A percentile compares a stretch with the other conserved stretches of the same genome.
Conservation (phyloP, 2,888 invertebrate genomes). For the Elmis aenea region DNA sequence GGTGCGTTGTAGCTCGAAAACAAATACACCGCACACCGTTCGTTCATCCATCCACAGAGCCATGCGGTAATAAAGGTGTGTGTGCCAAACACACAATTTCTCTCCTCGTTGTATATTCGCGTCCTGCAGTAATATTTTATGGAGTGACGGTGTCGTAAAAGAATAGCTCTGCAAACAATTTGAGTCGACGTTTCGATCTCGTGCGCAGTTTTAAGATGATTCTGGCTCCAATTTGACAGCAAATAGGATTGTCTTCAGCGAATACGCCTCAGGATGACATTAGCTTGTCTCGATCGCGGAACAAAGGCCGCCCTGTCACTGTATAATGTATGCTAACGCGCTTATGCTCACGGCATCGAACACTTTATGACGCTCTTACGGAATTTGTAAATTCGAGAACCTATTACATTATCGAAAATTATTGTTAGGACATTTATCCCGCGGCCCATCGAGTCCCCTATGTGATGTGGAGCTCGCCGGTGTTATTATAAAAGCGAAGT, state of each 20-base stretch:
- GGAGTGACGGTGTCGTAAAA: too few species aligned
- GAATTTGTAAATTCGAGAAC: conserved; percentile 28
- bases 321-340: conserved; percentile 48
- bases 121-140: too few species aligned
- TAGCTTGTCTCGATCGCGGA: conserved; percentile 44
- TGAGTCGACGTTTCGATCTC: background rate
- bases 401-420: conserved; percentile 17
- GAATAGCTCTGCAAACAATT: too few species aligned
- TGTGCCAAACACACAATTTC: too few species aligned
- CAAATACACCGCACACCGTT: too few species aligned
- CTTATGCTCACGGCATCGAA: conserved; percentile 42
- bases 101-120: too few species aligned
- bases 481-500: too few species aligned
- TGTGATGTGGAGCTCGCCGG: too few species aligned
- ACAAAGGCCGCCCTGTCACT: conserved; percentile 47
- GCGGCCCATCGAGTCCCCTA: conserved; percentile 7
- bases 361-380: conserved; percentile 37
- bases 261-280: conserved; percentile 46
- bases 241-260: conserved; percentile 46
- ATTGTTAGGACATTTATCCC: conserved; percentile 17
- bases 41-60: too few species aligned
- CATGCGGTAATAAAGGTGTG: too few species aligned
- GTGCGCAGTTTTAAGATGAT: conserved; percentile 41
- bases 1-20: too few species aligned
- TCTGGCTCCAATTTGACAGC: conserved; percentile 44